Evolutionary conservation across 2,113 vertebrate species (phyloP).

Genomic region (Tetrao urogallus): DNA sequence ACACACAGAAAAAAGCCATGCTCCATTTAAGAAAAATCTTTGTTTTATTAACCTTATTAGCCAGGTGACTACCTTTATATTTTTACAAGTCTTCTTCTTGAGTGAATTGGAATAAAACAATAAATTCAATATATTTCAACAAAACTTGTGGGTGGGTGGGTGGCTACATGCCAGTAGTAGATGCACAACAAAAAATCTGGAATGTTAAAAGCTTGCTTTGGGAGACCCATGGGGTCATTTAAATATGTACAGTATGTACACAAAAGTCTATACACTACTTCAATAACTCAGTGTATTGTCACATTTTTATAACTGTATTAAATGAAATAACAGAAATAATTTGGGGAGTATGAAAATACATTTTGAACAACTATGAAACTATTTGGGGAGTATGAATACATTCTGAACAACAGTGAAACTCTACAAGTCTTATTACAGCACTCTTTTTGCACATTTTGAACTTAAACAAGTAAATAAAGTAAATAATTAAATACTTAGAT

Average conservation of each 20-base stretch:
- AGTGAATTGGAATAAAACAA: background rate
- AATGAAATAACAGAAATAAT: background rate
- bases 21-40: background rate
- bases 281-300: background rate
- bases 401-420: background rate
- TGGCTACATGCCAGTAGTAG: constrained; percentile 66
- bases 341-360: background rate
- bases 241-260: constrained; percentile 38
- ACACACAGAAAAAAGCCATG: background rate
- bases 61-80: constrained; percentile 12
- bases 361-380: background rate
- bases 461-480: background rate
- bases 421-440: background rate
- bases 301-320: constrained; percentile 4
- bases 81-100: constrained; percentile 48
- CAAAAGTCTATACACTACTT: background rate
- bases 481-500: background rate
- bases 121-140: constrained; percentile 53
- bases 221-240: constrained; percentile 55
- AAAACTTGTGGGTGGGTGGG: constrained; percentile 68
- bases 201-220: constrained; percentile 68
- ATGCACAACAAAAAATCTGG: constrained; percentile 65
- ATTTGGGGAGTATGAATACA: background rate
- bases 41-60: constrained; percentile 6
- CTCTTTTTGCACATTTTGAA: background rate